Evolutionary conservation across 2,113 vertebrate genomes (phyloP).

Genomic region (Equus quagga): DNA sequence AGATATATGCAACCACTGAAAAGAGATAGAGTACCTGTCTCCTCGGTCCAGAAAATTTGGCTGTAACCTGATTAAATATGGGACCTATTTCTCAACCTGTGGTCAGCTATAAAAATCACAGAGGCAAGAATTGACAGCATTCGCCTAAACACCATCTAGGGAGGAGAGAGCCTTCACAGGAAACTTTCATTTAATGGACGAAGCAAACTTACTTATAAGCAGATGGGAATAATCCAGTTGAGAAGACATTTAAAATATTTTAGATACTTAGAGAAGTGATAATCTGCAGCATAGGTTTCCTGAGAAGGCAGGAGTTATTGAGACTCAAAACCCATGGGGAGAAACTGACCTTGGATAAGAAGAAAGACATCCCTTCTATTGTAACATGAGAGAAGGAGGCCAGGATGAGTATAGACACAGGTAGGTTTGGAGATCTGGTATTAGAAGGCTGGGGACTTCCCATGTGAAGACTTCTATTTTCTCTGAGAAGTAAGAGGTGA

Average conservation of each 20-base stretch:
- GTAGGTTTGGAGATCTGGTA: background rate
- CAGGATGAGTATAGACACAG: background rate
- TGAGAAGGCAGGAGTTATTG: background rate
- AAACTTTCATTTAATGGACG: background rate
- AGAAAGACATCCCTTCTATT: background rate
- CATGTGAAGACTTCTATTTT: background rate
- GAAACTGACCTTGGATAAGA: background rate
- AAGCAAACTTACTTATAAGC: background rate
- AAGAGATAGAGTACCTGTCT: background rate
- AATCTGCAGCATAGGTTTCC: background rate
- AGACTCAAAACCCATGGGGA: background rate
- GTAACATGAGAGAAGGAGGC: background rate
- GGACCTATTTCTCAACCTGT: background rate
- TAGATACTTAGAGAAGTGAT: background rate
- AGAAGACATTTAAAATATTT: constrained; percentile 39
- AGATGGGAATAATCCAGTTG: background rate
- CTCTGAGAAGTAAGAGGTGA: background rate
- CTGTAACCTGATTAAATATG: background rate
- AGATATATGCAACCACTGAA: background rate
- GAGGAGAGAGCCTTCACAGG: background rate
- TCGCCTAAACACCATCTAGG: background rate
- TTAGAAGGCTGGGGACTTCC: background rate
- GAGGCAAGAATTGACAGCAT: background rate
- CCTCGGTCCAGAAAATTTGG: background rate
- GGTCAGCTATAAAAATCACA: background rate